These are phyloP conservation scores for Microctenopoma stevenorrisi DNA, from an alignment of 2,797 vertebrate species.

Conservation along the genomic window DNA sequence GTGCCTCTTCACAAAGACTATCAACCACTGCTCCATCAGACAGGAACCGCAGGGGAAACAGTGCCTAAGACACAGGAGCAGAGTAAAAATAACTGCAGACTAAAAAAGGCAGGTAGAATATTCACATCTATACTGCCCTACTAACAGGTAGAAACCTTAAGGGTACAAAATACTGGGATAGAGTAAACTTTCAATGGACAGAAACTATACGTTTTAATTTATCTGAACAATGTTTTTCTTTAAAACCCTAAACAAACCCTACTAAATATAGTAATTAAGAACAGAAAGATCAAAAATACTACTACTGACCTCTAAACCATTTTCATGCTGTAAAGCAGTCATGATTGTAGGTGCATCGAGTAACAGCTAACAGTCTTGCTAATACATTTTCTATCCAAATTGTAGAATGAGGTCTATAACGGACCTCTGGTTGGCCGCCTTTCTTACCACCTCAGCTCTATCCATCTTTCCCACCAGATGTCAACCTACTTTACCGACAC, in stretches of 20 bases:
- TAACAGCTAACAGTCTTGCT: too few relatives aligned
- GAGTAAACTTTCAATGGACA: background rate
- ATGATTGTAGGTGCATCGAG: too few relatives aligned
- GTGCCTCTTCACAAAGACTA: constrained; percentile 71
- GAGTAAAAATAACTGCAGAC: constrained; percentile 1
- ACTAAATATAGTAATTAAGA: background rate
- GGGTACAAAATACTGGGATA: background rate
- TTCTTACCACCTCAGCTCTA: background rate
- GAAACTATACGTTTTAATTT: background rate
- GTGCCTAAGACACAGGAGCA: constrained; percentile 36
- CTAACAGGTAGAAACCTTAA: background rate
- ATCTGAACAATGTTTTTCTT: too few relatives aligned
- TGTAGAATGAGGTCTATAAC: background rate
- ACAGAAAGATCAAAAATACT: too few relatives aligned
- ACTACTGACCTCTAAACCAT: background rate
- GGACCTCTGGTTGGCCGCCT: background rate
- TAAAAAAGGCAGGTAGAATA: constrained; percentile 12
- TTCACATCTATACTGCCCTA: background rate
- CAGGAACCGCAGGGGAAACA: constrained; percentile 20
- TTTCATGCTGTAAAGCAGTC: background rate
- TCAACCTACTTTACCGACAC: background rate
- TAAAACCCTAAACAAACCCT: too few relatives aligned
- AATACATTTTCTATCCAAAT: background rate
- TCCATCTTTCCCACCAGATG: background rate
- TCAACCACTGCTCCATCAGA: constrained; percentile 75